A percentile compares a stretch with the other conserved stretches of the same genome.
Conservation (phyloP, 1,140 invertebrate genomes). For the Eubasilissa regina region DNA sequence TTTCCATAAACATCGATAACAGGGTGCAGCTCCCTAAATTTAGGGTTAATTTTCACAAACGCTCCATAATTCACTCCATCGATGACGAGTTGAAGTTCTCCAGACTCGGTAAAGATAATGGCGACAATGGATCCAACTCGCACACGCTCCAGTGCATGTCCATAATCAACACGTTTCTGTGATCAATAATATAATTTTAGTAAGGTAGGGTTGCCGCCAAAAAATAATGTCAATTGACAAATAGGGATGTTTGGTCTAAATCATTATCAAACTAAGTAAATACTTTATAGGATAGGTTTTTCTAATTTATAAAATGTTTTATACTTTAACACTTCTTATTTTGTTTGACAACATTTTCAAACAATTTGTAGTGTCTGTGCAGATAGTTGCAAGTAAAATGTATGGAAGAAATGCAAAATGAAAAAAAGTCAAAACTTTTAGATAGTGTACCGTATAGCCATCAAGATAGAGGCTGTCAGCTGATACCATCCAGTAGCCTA, state of each 20-base stretch:
- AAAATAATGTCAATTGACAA: no score
- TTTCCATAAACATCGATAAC: conserved; percentile 57
- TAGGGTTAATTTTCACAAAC: conserved; percentile 50
- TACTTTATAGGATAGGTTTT: no score
- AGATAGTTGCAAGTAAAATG: no score
- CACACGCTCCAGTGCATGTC: conserved; percentile 46
- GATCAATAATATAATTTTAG: conserved; percentile 15
- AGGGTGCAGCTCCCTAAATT: conserved; percentile 51
- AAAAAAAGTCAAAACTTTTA: not conserved
- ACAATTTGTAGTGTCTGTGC: no score
- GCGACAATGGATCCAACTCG: conserved; percentile 43
- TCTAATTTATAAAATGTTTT: no score
- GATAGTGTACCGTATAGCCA: conserved; percentile 32
- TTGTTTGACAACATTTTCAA: no score
- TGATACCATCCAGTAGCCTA: conserved; percentile 58
- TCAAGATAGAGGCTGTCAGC: conserved; percentile 53
- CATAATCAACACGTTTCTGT: conserved; percentile 53
- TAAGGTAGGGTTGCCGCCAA: no score
- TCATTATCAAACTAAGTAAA: no score
- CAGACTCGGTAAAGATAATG: conserved; percentile 52
- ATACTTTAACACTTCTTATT: no score
- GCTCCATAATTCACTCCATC: conserved; percentile 51
- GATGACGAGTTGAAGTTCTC: conserved; percentile 53
- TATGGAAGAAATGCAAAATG: no score
- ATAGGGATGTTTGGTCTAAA: no score